Percentiles rank a stretch among this genome's conserved stretches.
Conservation (phyloP, 2,113 vertebrate genomes). For the Plectropomus leopardus region DNA sequence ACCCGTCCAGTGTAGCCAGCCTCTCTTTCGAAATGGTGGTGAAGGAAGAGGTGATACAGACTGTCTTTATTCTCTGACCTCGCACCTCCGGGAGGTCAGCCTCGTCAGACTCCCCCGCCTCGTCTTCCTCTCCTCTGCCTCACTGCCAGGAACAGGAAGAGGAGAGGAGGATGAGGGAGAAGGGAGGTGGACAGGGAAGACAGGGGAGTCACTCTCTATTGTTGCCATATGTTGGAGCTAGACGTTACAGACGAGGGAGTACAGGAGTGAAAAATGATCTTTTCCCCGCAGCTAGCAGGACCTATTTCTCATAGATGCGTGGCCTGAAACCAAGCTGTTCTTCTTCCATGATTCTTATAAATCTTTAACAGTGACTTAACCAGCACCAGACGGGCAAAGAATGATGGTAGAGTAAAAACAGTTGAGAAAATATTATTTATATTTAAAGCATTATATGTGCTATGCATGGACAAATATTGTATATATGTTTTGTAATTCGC, state of each 20-base stretch:
- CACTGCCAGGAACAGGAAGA: slow-evolving; percentile 39
- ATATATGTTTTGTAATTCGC: no score
- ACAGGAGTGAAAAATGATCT: slow-evolving; percentile 50
- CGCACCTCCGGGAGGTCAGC: slow-evolving; percentile 7
- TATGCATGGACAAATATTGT: no score
- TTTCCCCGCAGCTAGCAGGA: background rate
- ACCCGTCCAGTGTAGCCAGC: background rate
- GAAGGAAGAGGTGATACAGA: background rate
- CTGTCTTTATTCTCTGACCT: slow-evolving; percentile 4
- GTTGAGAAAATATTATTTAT: background rate
- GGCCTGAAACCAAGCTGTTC: slow-evolving; percentile 9
- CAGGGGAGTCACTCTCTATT: slow-evolving; percentile 50
- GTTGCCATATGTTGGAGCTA: slow-evolving; percentile 62
- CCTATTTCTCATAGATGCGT: slow-evolving; percentile 9
- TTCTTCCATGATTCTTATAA: slow-evolving; percentile 1
- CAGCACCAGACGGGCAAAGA: background rate
- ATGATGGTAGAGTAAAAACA: background rate
- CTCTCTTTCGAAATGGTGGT: background rate
- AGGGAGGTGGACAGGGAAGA: slow-evolving; percentile 20
- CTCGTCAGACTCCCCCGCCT: slow-evolving; percentile 15
- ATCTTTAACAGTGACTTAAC: background rate
- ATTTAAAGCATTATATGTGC: background rate
- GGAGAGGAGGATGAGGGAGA: background rate
- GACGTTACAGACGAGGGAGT: slow-evolving; percentile 2
- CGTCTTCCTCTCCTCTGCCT: slow-evolving; percentile 1